Base-by-base conservation (phyloP, 2,113 vertebrate genomes). In the Argyrosomus japonicus region DNA sequence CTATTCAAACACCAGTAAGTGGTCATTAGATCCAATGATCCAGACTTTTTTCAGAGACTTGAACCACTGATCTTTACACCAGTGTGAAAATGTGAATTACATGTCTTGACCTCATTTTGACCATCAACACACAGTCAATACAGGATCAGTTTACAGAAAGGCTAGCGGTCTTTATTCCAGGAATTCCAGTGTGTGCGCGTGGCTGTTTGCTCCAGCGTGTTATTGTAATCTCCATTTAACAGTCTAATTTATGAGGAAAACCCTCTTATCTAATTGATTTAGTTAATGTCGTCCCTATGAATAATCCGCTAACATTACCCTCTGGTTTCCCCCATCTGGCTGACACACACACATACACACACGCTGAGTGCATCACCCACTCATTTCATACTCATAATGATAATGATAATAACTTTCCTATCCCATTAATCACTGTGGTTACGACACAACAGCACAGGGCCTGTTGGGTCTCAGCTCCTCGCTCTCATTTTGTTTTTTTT, bases 401-500 rank as follows among this genome's bases (percentile, higher is more conserved):
- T 83, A 78, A 88, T 74, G 79, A 89, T 89, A 84, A 88, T 88
- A 88, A 85, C 82, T 75, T 81, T 87, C 60, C 79, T 48, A 54
- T 81, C 67, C 65, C 80, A 88, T 90, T 90, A 87, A 85, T 88
- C 82, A 65, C 73, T 47, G 61, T 82, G 75, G 75, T 82, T 82
- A 77, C 67, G 19, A 69, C 51, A 81, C 48, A 75, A 40, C 70
- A 75, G 65, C 32, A 9, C 72, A 50, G 75, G 23, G 58, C 29
- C 54, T 4, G 27, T 58, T 71, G 23, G 9, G 4, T 23, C 63
- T 85, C 75, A 27, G 72, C 64, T 75, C 58, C 54, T n/a, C 8
- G 1, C 32, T 81, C 58, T 77, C 51, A 3, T 19, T 58, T 18
- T 43, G 19, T 21, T 3, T 64, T 45, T 47, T 45, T 57, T 25